Evolutionary conservation across 2,113 vertebrate genomes (phyloP).

Genomic region (Elgaria multicarinata): DNA sequence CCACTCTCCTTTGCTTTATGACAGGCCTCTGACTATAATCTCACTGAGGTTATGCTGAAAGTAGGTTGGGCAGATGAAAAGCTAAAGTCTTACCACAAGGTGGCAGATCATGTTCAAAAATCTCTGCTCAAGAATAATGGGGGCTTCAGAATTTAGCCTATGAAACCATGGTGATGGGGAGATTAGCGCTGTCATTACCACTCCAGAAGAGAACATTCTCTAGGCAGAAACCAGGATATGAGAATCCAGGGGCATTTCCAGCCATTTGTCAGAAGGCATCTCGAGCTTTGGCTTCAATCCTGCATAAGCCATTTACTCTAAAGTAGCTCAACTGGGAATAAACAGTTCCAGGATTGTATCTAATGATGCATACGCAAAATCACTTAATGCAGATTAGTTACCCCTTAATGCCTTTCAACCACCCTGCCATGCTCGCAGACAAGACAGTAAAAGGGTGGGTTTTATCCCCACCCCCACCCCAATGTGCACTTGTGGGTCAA

Average conservation of each 20-base stretch:
- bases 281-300: neutral
- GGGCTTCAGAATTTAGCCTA: neutral
- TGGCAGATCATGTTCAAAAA: neutral
- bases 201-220: neutral
- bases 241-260: neutral
- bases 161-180: neutral
- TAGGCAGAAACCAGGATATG: neutral
- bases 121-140: neutral
- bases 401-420: slow-evolving; percentile 2
- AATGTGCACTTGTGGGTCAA: neutral
- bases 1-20: neutral
- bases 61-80: neutral
- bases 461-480: neutral
- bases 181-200: neutral
- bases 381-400: slow-evolving; percentile 4
- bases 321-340: slow-evolving; percentile 16
- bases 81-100: neutral
- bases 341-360: neutral
- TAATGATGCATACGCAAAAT: neutral
- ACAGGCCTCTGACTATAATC: neutral
- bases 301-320: neutral
- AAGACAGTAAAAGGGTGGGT: neutral
- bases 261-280: neutral
- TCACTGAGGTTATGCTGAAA: rapidly evolving
- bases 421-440: neutral